phyloP scores from a whole-genome alignment of 2,797 vertebrate species.

The Poeciliopsis presidionis region DNA sequence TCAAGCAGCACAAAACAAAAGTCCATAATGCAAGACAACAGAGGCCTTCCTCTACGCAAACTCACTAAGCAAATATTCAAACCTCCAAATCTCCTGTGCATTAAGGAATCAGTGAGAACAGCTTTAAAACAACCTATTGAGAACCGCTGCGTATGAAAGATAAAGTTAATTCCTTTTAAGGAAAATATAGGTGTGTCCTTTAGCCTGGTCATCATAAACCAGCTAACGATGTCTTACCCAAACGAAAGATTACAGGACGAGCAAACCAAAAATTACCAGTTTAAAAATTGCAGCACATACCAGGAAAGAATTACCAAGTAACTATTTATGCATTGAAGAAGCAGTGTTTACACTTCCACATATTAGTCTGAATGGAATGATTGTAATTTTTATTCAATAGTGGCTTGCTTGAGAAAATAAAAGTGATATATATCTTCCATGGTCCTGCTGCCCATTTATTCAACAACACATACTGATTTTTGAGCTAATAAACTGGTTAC shows the following conservation, averaged over 20 bases:
- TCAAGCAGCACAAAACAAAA: slow-evolving; percentile 10
- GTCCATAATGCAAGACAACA: slow-evolving; percentile 44
- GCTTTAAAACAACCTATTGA: not conserved
- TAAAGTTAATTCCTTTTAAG: slow-evolving; percentile 11
- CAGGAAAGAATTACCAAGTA: slow-evolving; percentile 32
- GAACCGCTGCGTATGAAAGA: slow-evolving; percentile 11
- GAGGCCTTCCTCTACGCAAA: slow-evolving; percentile 59
- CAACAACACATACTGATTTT: not conserved
- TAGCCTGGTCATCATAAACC: slow-evolving; percentile 18
- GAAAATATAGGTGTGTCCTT: slow-evolving; percentile 11
- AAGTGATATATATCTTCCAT: slow-evolving; percentile 57
- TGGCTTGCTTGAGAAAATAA: slow-evolving; percentile 74
- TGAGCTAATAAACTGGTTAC: not conserved
- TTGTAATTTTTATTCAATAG: slow-evolving; percentile 36
- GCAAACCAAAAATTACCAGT: slow-evolving; percentile 44
- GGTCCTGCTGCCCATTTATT: slow-evolving; percentile 12
- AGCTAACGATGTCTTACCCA: slow-evolving; percentile 4
- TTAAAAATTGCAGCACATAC: slow-evolving; percentile 29
- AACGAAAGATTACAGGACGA: slow-evolving; percentile 46
- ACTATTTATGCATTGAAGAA: slow-evolving; percentile 50
- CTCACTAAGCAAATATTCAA: slow-evolving; percentile 27
- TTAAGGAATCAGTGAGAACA: slow-evolving; percentile 8
- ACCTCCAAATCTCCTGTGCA: not conserved
- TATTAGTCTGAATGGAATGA: slow-evolving; percentile 44
- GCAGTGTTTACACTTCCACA: slow-evolving; percentile 47